These are phyloP conservation scores for Leptinotarsa juncta DNA, from an alignment of 2,888 invertebrate species.

Conservation along the genomic window DNA sequence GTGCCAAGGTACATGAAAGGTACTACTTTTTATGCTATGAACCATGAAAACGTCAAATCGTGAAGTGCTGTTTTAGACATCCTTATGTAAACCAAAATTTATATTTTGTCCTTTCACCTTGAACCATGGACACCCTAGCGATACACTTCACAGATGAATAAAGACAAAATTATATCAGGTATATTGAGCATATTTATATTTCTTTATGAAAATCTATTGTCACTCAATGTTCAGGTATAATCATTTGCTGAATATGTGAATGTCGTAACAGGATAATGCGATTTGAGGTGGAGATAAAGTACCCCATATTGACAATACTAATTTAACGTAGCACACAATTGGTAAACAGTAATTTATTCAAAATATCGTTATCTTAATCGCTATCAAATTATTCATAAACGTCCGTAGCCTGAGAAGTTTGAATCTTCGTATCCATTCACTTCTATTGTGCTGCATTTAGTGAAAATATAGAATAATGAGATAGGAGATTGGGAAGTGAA, in stretches of 20 bases:
- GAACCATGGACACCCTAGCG: too few relatives aligned
- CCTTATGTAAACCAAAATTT: too few relatives aligned
- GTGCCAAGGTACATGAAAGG: too few relatives aligned
- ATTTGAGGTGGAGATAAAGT: constrained; percentile 1
- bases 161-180: background rate
- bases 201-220: background rate
- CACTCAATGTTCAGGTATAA: background rate
- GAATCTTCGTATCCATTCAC: background rate
- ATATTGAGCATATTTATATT: background rate
- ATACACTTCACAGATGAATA: too few relatives aligned
- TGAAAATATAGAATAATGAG: too few relatives aligned
- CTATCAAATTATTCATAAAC: background rate
- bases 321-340: background rate
- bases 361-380: background rate
- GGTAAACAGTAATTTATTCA: background rate
- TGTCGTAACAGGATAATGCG: background rate
- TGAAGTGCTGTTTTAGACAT: too few relatives aligned
- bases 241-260: background rate
- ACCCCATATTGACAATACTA: background rate
- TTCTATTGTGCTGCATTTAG: too few relatives aligned
- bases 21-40: too few relatives aligned
- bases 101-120: too few relatives aligned
- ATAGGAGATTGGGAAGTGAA: too few relatives aligned
- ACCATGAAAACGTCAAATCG: too few relatives aligned
- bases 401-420: background rate